Evolutionary conservation across 2,797 vertebrate species (phyloP).

Genomic region (Melanotaenia maccullochi): DNA sequence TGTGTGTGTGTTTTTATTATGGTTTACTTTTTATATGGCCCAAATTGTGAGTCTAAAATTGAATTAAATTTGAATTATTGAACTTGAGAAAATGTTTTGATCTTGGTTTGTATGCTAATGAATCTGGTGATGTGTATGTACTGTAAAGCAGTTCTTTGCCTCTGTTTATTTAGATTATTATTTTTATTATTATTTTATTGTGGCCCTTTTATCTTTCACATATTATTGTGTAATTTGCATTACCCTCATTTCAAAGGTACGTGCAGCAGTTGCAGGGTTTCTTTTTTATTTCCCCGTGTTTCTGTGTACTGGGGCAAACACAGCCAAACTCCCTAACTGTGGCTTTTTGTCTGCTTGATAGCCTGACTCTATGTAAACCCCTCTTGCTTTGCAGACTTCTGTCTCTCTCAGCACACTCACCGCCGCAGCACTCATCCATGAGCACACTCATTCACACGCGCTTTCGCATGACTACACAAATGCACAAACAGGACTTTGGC

Average conservation of each 20-base stretch:
- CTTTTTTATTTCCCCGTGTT: constrained; percentile 30
- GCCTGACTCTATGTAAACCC: constrained; percentile 55
- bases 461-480: constrained; percentile 74
- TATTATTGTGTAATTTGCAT: constrained; percentile 45
- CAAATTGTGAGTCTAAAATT: too few relatives aligned
- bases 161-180: constrained; percentile 50
- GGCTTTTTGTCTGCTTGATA: constrained; percentile 57
- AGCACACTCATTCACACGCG: constrained; percentile 68
- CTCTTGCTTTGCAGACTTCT: constrained; percentile 56
- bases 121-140: constrained; percentile 41
- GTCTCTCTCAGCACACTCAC: constrained; percentile 59
- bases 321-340: constrained; percentile 40
- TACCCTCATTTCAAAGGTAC: constrained; percentile 43
- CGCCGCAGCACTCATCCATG: constrained; percentile 59
- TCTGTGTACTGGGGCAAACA: constrained; percentile 25
- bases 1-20: too few relatives aligned
- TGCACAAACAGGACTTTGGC: constrained; percentile 71
- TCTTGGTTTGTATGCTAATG: constrained; percentile 71
- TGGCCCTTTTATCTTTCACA: constrained; percentile 51
- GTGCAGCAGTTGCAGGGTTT: constrained; percentile 32
- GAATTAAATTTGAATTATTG: background rate
- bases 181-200: constrained; percentile 5
- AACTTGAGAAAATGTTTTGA: constrained; percentile 70
- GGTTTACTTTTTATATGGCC: too few relatives aligned
- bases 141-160: constrained; percentile 49